Percentiles rank a stretch among this genome's conserved stretches.
Conservation (phyloP, 2,888 invertebrate genomes). For the Himalopsyche anomala region DNA sequence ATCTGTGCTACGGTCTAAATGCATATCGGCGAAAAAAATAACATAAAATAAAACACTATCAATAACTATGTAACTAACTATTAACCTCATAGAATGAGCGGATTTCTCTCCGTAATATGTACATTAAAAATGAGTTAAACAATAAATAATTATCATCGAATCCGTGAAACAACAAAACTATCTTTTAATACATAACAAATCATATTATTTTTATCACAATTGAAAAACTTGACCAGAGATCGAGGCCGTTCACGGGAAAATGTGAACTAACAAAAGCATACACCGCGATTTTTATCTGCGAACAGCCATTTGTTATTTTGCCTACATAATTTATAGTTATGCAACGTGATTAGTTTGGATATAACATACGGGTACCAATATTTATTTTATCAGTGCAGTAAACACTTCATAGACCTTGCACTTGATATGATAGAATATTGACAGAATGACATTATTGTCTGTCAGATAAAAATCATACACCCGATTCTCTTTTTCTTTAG, state of each 20-base stretch:
- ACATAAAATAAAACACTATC: constrained; percentile 17
- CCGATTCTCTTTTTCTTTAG: too few species aligned
- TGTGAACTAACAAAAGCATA: not conserved
- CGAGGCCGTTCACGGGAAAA: constrained; percentile 4
- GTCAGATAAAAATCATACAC: too few species aligned
- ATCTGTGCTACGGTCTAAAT: constrained; percentile 32
- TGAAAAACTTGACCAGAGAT: constrained; percentile 26
- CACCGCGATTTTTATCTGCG: too few species aligned
- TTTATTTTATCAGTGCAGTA: too few species aligned
- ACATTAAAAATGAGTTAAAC: constrained; percentile 17
- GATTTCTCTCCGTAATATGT: not conserved
- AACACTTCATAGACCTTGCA: too few species aligned
- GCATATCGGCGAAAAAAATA: constrained; percentile 17
- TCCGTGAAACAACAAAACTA: constrained; percentile 22
- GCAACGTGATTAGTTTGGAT: too few species aligned
- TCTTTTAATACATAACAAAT: not conserved
- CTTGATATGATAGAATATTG: too few species aligned
- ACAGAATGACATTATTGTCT: too few species aligned
- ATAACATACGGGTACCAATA: too few species aligned
- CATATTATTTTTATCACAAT: constrained; percentile 21
- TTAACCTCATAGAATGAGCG: constrained; percentile 18
- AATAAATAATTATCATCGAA: constrained; percentile 23
- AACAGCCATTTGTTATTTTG: too few species aligned
- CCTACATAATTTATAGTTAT: too few species aligned
- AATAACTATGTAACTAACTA: constrained; percentile 21